Evolutionary conservation across 2,113 vertebrate genomes (phyloP).

Genomic region (Heptranchias perlo): DNA sequence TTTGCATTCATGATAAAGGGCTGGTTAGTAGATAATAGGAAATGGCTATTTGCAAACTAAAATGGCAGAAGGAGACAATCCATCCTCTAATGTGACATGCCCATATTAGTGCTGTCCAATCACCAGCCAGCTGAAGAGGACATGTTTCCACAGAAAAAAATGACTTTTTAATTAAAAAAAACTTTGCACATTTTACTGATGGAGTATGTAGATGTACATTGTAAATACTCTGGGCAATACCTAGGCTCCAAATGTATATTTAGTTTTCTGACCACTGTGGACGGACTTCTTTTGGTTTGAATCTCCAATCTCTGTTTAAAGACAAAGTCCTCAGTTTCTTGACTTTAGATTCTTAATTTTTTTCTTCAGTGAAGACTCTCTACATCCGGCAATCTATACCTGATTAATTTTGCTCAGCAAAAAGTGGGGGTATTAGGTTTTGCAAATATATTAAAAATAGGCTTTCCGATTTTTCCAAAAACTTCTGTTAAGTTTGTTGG

Average conservation of each 20-base stretch:
- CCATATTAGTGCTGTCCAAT: not conserved
- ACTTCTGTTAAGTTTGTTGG: not conserved
- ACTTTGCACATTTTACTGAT: constrained; percentile 4
- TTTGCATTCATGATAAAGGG: not conserved
- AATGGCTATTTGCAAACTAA: not conserved
- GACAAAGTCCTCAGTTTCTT: not conserved
- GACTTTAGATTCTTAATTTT: not conserved
- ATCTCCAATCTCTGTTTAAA: not conserved
- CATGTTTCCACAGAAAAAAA: not conserved
- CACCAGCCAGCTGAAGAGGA: not conserved
- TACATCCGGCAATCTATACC: not conserved
- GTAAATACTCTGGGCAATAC: not conserved
- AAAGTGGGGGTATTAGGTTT: not conserved
- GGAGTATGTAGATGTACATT: constrained; percentile 11
- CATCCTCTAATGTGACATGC: not conserved
- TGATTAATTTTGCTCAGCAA: not conserved
- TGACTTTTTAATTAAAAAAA: not conserved
- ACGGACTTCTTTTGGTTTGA: not conserved
- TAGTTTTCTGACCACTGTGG: not conserved
- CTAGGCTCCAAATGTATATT: constrained; percentile 14
- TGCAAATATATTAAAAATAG: not conserved
- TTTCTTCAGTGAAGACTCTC: constrained; percentile 12
- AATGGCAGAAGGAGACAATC: not conserved
- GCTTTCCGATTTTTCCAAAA: not conserved
- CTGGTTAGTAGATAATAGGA: not conserved